Conservation (phyloP, 2,113 vertebrate species). For the Phrynocephalus versicolor region DNA sequence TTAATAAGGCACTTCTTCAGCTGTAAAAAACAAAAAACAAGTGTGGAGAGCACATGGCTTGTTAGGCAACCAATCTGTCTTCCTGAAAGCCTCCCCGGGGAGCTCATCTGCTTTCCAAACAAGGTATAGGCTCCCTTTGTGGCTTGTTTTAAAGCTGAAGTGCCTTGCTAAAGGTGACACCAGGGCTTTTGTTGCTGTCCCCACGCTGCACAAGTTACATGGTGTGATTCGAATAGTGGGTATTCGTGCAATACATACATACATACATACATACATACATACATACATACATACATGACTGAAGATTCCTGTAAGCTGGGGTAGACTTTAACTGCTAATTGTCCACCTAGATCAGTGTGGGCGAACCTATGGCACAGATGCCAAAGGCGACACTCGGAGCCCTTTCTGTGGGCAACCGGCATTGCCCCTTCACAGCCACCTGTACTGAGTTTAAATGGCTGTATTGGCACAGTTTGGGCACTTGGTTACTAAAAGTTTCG, state of each 20-base stretch:
- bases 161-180: neutral
- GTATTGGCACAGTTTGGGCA: no score
- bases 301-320: conserved; percentile 1
- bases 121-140: neutral
- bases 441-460: no score
- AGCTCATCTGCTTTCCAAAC: neutral
- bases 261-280: neutral
- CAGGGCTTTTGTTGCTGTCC: neutral
- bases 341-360: neutral
- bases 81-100: neutral
- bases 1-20: no score
- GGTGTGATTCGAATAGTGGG: neutral
- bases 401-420: no score
- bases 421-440: no score
- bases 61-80: neutral
- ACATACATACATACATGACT: neutral
- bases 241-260: neutral
- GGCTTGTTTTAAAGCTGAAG: neutral
- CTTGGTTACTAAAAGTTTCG: no score
- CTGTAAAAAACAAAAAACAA: neutral
- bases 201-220: neutral
- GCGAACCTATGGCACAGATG: no score
- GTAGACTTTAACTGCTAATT: neutral
- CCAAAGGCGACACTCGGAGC: no score
- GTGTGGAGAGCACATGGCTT: neutral